Evolutionary conservation across 2,797 vertebrate species (phyloP).

Genomic region (Acanthurus leucopareius): DNA sequence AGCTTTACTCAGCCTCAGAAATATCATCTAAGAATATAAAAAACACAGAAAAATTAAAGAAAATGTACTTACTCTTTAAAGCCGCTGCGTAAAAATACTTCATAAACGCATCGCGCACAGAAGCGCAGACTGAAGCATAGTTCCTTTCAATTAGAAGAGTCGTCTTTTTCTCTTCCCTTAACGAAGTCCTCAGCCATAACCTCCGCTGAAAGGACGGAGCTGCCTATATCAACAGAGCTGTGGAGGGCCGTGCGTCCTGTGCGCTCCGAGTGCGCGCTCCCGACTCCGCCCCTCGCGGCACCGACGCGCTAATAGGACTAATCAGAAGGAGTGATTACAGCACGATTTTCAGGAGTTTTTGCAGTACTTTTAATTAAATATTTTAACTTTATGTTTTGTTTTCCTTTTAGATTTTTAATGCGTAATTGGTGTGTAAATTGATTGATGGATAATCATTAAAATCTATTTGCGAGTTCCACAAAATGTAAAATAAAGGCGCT

Average conservation of each 20-base stretch:
- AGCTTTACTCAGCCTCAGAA: not conserved
- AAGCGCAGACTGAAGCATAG: constrained; percentile 27
- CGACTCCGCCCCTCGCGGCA: constrained; percentile 71
- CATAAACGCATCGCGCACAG: not conserved
- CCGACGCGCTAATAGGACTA: constrained; percentile 38
- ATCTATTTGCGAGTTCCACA: not conserved
- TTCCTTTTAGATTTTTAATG: not conserved
- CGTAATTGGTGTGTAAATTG: not conserved
- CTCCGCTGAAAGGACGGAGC: constrained; percentile 55
- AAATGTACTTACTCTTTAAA: constrained; percentile 61
- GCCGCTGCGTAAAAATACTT: constrained; percentile 23
- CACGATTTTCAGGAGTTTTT: not conserved
- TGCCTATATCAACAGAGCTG: constrained; percentile 68
- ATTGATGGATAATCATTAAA: too few species aligned
- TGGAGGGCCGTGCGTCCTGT: constrained; percentile 60
- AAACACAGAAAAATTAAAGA: not conserved
- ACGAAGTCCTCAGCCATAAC: constrained; percentile 68
- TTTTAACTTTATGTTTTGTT: not conserved
- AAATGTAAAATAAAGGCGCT: not conserved
- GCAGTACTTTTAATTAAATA: not conserved
- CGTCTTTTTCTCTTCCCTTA: constrained; percentile 22
- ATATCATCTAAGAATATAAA: rapidly evolving
- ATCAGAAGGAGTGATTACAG: constrained; percentile 27
- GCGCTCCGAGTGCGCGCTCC: constrained; percentile 52
- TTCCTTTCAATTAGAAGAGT: constrained; percentile 21